Percentiles rank a stretch among this genome's conserved stretches.
Conservation (phyloP, 2,888 invertebrate genomes). For the Fragum whitleyi region DNA sequence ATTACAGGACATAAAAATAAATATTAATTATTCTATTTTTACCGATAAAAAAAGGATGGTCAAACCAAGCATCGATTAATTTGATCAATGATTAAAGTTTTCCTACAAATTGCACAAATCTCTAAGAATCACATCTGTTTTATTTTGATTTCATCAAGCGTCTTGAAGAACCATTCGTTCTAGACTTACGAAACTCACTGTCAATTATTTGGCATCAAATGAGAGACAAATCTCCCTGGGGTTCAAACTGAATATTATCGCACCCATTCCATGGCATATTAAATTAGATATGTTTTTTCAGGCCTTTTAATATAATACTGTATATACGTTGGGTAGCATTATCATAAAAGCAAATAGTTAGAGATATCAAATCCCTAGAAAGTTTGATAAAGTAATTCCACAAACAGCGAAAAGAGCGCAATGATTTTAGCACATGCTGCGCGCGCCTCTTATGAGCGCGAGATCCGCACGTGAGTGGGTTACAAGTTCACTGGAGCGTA, state of each 20-base stretch:
- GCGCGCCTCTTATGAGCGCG: constrained; percentile 61
- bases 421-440: constrained; percentile 66
- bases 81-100: no score
- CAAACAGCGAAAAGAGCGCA: constrained; percentile 38
- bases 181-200: constrained; percentile 19
- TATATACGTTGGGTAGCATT: constrained; percentile 54
- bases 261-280: constrained; percentile 58
- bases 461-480: constrained; percentile 61
- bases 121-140: neutral
- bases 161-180: constrained; percentile 15
- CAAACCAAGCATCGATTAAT: no score
- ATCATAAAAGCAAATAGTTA: constrained; percentile 60
- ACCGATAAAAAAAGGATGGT: no score
- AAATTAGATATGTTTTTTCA: constrained; percentile 56
- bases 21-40: no score
- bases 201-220: constrained; percentile 26
- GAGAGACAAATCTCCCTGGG: constrained; percentile 38
- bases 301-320: constrained; percentile 62
- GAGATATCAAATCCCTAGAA: constrained; percentile 63
- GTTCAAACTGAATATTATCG: constrained; percentile 44
- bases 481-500: constrained; percentile 38
- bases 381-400: constrained; percentile 59
- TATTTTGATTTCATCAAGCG: neutral
- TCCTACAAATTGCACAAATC: no score
- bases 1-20: no score